Percentiles rank a stretch among this genome's conserved stretches.
Conservation (phyloP, 1,140 invertebrate genomes). For the Drosophila tani region DNA sequence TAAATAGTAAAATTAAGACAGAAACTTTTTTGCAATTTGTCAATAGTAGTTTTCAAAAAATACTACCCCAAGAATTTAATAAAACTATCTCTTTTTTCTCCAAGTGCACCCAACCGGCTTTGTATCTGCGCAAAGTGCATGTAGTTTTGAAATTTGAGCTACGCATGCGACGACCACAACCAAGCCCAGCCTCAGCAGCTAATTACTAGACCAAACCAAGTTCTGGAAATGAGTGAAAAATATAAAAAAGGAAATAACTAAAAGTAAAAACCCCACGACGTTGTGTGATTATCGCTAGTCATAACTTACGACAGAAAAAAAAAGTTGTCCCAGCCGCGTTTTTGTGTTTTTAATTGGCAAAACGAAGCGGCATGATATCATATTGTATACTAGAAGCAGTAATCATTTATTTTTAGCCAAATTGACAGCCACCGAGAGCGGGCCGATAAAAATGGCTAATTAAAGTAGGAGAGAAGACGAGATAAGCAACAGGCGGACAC, state of each 20-base stretch:
- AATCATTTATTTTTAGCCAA: conserved; percentile 82
- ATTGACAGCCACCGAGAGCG: conserved; percentile 67
- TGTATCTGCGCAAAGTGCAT: conserved; percentile 79
- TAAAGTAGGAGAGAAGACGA: conserved; percentile 31
- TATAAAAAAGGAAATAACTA: conserved; percentile 34
- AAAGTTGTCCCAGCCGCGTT: conserved; percentile 35
- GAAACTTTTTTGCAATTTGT: too few relatives aligned
- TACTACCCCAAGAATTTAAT: background rate
- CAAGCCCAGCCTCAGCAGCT: conserved; percentile 40
- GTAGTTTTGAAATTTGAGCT: conserved; percentile 82
- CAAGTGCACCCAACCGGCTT: conserved; percentile 37
- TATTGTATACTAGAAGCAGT: conserved; percentile 70
- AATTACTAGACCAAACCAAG: conserved; percentile 79
- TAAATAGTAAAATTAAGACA: too few relatives aligned
- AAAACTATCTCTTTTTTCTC: background rate
- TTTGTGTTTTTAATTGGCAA: conserved; percentile 80
- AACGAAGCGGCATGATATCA: conserved; percentile 75
- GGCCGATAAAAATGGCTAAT: conserved; percentile 68
- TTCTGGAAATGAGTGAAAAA: conserved; percentile 34
- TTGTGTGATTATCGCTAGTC: conserved; percentile 72
- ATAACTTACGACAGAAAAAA: conserved; percentile 62
- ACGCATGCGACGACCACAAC: conserved; percentile 66
- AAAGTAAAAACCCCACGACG: conserved; percentile 33
- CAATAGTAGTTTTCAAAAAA: background rate
- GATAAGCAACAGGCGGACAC: conserved; percentile 2